Percentiles rank a stretch among this genome's conserved stretches.
Conservation (phyloP, 2,888 invertebrate species). For the Eledona agricola region DNA sequence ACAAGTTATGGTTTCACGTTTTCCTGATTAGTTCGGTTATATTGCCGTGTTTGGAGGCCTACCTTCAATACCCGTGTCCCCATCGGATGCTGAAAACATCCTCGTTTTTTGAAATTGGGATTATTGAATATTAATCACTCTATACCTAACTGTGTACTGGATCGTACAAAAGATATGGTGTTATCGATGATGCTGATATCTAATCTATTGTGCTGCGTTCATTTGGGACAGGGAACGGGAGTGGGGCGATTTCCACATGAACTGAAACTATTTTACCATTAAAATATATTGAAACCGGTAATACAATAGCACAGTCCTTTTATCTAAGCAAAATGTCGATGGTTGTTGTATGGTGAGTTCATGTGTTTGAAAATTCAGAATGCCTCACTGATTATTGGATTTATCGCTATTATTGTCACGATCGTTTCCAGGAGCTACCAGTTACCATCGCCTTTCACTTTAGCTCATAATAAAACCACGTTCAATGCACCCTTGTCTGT, state of each 20-base stretch:
- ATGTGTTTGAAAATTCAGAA: slow-evolving; percentile 6
- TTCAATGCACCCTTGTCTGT: slow-evolving; percentile 28
- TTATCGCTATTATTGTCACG: slow-evolving; percentile 34
- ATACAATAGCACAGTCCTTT: slow-evolving; percentile 43
- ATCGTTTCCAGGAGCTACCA: slow-evolving; percentile 29
- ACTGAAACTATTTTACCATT: slow-evolving; percentile 45
- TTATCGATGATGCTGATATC: no score
- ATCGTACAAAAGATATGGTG: no score
- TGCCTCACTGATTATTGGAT: slow-evolving; percentile 18
- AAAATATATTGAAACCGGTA: slow-evolving; percentile 51
- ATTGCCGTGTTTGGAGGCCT: no score
- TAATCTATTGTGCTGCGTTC: slow-evolving; percentile 5
- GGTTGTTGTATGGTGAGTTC: slow-evolving; percentile 25
- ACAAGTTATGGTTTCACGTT: slow-evolving; percentile 1
- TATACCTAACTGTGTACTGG: no score
- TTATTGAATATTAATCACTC: no score
- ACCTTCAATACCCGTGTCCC: no score
- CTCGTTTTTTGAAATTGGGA: no score
- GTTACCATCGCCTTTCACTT: slow-evolving; percentile 15
- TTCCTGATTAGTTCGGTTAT: no score
- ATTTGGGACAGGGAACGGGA: slow-evolving; percentile 5
- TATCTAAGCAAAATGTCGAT: slow-evolving; percentile 30
- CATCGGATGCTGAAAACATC: no score
- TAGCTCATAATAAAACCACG: slow-evolving; percentile 29
- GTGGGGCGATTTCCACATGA: slow-evolving; percentile 19